Conservation (phyloP, 1,140 invertebrate genomes). For the Plodia interpunctella region DNA sequence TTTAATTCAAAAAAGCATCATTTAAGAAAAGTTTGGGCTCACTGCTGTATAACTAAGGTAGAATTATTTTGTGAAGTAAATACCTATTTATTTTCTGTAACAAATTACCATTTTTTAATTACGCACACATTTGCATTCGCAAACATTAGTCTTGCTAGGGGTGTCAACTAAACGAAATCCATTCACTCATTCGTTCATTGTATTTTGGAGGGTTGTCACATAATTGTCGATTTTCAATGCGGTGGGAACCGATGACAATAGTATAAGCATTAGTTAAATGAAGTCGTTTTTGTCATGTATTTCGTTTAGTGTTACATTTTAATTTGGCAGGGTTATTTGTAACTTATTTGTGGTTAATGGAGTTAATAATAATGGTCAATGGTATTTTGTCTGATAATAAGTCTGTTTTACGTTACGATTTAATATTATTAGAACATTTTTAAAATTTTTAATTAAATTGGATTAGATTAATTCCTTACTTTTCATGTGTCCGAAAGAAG, state of each 20-base stretch:
- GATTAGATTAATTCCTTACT: too few species aligned
- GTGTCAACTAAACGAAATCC: slow-evolving; percentile 1
- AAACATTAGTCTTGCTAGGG: not conserved
- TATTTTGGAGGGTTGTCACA: slow-evolving; percentile 1
- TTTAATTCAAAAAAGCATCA: too few species aligned
- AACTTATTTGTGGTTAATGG: not conserved
- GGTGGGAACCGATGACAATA: slow-evolving; percentile 23
- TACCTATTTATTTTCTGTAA: not conserved
- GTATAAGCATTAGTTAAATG: slow-evolving; percentile 13
- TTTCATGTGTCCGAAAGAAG: too few species aligned
- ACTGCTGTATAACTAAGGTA: too few species aligned
- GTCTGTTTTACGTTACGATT: too few species aligned
- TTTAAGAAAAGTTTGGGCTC: too few species aligned
- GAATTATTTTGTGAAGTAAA: too few species aligned
- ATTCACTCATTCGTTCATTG: not conserved
- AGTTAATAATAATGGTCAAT: slow-evolving; percentile 11
- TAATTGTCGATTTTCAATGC: slow-evolving; percentile 20
- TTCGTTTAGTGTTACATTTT: slow-evolving; percentile 32
- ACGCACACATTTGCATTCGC: not conserved
- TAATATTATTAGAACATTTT: too few species aligned
- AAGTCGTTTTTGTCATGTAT: slow-evolving; percentile 22
- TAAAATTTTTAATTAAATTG: too few species aligned
- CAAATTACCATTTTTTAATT: slow-evolving; percentile 3
- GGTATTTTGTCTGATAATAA: not conserved
- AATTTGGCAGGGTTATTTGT: slow-evolving; percentile 22